Evolutionary conservation across 2,113 vertebrate genomes (phyloP).

Genomic region (Larimichthys polyactis): DNA sequence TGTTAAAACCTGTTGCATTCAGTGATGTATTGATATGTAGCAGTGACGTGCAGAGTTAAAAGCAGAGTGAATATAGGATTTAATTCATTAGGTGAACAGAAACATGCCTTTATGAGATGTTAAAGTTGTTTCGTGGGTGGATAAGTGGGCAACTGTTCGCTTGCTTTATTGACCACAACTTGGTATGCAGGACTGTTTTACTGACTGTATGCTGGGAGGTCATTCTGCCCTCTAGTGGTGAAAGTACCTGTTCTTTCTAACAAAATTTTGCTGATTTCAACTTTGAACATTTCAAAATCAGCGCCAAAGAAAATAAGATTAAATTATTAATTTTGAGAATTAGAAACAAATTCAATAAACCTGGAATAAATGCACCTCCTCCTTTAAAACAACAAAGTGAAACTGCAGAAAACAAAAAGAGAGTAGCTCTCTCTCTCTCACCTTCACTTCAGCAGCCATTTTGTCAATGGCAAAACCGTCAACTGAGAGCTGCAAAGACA

Average conservation of each 20-base stretch:
- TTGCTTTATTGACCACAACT: no score
- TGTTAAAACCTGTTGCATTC: no score
- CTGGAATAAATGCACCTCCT: not conserved
- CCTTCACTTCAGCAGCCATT: slow-evolving; percentile 98
- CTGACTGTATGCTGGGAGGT: not conserved
- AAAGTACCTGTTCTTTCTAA: not conserved
- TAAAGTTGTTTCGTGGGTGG: no score
- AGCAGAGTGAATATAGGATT: no score
- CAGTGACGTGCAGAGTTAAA: no score
- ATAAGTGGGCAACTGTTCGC: no score
- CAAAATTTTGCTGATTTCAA: not conserved
- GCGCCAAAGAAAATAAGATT: not conserved
- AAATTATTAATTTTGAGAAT: not conserved
- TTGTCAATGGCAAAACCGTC: slow-evolving; percentile 98
- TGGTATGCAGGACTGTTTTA: not conserved
- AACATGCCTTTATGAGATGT: no score
- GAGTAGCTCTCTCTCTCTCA: slow-evolving; percentile 74
- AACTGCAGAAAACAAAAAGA: not conserved
- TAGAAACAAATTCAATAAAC: not conserved
- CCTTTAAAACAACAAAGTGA: not conserved
- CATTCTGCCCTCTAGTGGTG: slow-evolving; percentile 19
- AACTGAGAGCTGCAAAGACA: slow-evolving; percentile 89
- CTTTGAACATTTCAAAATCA: not conserved
- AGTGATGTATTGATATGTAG: no score
- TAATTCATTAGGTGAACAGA: no score